phyloP scores from a whole-genome alignment of 2,888 invertebrate genomes.

The Tetrapedia diversipes region DNA sequence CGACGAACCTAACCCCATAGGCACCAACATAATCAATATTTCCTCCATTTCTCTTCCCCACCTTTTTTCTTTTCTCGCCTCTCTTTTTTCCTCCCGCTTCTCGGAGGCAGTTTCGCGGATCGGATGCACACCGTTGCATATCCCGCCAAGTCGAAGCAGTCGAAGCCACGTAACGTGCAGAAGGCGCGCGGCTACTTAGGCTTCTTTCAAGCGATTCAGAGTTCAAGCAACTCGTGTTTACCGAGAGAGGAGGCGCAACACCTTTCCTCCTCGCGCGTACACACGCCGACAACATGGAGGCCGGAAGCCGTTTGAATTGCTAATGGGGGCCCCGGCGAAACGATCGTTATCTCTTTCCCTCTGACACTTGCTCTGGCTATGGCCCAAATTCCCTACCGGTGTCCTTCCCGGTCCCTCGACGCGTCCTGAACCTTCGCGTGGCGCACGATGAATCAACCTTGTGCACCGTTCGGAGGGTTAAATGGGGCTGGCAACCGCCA shows the following conservation, averaged over 20 bases:
- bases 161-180: slow-evolving; percentile 44
- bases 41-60: too few species aligned
- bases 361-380: slow-evolving; percentile 64
- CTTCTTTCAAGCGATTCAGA: slow-evolving; percentile 66
- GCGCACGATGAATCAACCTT: slow-evolving; percentile 4
- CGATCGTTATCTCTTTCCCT: slow-evolving; percentile 75
- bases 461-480: neutral
- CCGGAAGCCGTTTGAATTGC: slow-evolving; percentile 81
- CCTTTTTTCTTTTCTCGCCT: too few species aligned
- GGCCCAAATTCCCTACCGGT: slow-evolving; percentile 74
- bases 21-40: too few species aligned
- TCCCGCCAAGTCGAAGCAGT: slow-evolving; percentile 21
- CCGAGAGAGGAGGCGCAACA: slow-evolving; percentile 68
- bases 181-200: slow-evolving; percentile 43
- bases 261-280: slow-evolving; percentile 58
- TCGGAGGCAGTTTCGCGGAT: slow-evolving; percentile 22
- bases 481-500: neutral
- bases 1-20: too few species aligned
- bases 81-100: slow-evolving; percentile 20
- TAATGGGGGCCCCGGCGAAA: slow-evolving; percentile 71
- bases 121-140: slow-evolving; percentile 47
- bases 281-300: slow-evolving; percentile 56
- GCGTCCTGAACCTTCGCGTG: neutral
- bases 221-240: slow-evolving; percentile 79
- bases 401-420: slow-evolving; percentile 31